These are phyloP conservation scores for Etheostoma nigrum DNA, from an alignment of 2,797 vertebrate genomes.

Conservation along the genomic window DNA sequence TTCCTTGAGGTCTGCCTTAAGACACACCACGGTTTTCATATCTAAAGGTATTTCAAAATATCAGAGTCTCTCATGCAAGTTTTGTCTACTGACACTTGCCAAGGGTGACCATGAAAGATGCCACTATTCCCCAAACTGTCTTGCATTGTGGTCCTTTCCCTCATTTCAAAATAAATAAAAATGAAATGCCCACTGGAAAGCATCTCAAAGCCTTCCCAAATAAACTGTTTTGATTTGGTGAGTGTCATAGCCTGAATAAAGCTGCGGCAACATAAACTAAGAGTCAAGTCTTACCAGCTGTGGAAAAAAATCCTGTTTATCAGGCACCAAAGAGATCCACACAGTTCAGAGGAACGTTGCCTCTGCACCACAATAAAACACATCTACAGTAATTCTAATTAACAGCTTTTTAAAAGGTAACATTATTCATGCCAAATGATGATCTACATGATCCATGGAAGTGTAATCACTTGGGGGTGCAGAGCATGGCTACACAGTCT, in stretches of 20 bases:
- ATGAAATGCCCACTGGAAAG: conserved; percentile 41
- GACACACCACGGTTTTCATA: conserved; percentile 45
- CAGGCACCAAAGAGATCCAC: conserved; percentile 41
- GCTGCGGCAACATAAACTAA: conserved; percentile 41
- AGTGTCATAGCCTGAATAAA: conserved; percentile 13
- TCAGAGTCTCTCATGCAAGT: conserved; percentile 36
- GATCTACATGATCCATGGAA: background rate
- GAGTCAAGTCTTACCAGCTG: conserved; percentile 42
- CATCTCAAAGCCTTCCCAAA: conserved; percentile 32
- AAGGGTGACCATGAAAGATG: conserved; percentile 37
- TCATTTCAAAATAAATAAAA: conserved; percentile 51
- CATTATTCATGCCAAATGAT: conserved; percentile 19
- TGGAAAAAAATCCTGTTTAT: conserved; percentile 64
- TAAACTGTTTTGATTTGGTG: conserved; percentile 50
- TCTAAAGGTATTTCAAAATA: conserved; percentile 40
- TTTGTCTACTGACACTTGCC: conserved; percentile 30
- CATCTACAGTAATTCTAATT: conserved; percentile 19
- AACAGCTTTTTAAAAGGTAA: background rate
- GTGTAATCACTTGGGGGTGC: conserved; percentile 4
- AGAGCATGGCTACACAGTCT: background rate
- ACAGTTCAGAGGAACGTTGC: conserved; percentile 37
- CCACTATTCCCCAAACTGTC: conserved; percentile 26
- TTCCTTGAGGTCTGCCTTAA: conserved; percentile 29
- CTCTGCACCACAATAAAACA: conserved; percentile 47
- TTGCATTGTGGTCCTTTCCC: conserved; percentile 14